Conservation (phyloP, 2,888 invertebrate species). For the Macaria notata region DNA sequence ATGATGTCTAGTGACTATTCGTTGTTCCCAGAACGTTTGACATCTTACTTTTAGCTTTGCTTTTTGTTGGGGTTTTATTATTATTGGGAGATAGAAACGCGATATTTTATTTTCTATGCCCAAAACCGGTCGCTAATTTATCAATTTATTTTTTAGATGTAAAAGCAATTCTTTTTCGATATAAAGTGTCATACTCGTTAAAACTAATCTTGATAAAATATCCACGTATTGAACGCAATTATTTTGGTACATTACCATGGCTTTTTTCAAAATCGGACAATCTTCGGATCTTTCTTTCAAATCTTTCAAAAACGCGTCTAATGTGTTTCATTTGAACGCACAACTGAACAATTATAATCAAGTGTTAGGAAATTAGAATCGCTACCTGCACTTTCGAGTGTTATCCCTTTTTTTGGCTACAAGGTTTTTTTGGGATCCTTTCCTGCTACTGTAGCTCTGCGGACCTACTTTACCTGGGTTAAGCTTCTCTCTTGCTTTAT, state of each 20-base stretch:
- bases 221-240: neutral
- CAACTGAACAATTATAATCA: conserved; percentile 50
- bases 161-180: too few species aligned
- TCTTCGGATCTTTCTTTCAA: too few species aligned
- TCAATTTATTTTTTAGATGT: too few species aligned
- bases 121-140: too few species aligned
- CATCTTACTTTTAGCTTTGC: conserved; percentile 16
- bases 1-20: conserved; percentile 42
- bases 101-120: too few species aligned
- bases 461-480: conserved; percentile 16
- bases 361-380: conserved; percentile 37
- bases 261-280: neutral
- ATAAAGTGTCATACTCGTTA: too few species aligned
- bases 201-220: too few species aligned
- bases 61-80: conserved; percentile 3
- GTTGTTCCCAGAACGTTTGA: conserved; percentile 22
- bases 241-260: conserved; percentile 5
- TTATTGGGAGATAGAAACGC: neutral
- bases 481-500: neutral
- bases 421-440: conserved; percentile 8
- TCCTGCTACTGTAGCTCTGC: conserved; percentile 10
- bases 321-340: conserved; percentile 54
- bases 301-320: conserved; percentile 39
- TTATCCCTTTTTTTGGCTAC: conserved; percentile 38
- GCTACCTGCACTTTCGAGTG: conserved; percentile 54